These are phyloP conservation scores for Parazoanthus darwini DNA, from an alignment of 92 coral and sea anemone genomes.

Conservation along the genomic window DNA sequence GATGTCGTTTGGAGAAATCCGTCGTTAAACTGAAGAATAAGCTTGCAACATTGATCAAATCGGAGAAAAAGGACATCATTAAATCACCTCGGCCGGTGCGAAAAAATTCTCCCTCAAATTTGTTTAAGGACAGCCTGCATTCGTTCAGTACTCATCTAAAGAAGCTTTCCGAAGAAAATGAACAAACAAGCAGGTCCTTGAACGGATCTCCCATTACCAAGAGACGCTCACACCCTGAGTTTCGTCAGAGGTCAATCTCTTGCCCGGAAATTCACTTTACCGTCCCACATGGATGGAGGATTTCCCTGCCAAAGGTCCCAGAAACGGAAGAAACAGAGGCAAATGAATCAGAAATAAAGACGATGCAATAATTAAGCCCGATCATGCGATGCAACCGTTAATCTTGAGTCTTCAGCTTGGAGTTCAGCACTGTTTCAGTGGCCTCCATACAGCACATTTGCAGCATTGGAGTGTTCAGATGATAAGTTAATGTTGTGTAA, in stretches of 20 bases:
- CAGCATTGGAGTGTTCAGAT: too few species aligned
- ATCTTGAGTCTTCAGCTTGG: neutral
- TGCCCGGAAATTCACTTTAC: slow-evolving; percentile 85
- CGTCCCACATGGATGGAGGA: slow-evolving; percentile 75
- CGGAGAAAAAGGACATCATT: slow-evolving; percentile 61
- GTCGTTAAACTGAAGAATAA: slow-evolving; percentile 59
- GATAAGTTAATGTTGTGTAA: neutral
- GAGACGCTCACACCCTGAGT: slow-evolving; percentile 65
- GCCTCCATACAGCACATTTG: too few species aligned
- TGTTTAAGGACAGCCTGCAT: slow-evolving; percentile 61
- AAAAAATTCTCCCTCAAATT: slow-evolving; percentile 56
- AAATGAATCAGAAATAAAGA: slow-evolving; percentile 19
- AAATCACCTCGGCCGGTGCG: slow-evolving; percentile 87
- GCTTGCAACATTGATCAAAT: slow-evolving; percentile 58
- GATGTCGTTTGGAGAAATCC: slow-evolving; percentile 56
- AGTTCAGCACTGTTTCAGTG: neutral
- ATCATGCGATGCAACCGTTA: neutral
- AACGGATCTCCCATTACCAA: slow-evolving; percentile 78
- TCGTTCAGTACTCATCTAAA: slow-evolving; percentile 61
- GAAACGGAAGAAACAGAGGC: slow-evolving; percentile 73
- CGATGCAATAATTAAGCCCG: neutral
- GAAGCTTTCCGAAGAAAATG: slow-evolving; percentile 41
- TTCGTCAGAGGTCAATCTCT: slow-evolving; percentile 86
- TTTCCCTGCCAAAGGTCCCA: slow-evolving; percentile 81
- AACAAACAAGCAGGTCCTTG: slow-evolving; percentile 48